Percentiles rank a stretch among this genome's conserved stretches.
Evolutionary conservation across 2,797 vertebrate species (phyloP).

Genomic region (Hippocampus kuda): DNA sequence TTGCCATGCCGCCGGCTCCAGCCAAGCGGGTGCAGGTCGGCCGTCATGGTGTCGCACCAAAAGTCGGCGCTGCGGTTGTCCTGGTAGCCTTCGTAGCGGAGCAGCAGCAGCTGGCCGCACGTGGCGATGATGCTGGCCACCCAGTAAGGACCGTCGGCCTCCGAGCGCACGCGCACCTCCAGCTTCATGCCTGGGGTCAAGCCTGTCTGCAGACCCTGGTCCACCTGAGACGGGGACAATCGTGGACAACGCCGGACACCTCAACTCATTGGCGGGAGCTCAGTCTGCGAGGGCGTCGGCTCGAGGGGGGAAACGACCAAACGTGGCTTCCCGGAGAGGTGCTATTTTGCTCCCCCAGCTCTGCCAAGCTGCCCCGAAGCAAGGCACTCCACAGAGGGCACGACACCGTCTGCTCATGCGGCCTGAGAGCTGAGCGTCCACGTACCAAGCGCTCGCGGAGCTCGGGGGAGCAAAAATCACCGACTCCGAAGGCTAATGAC

Average conservation of each 20-base stretch:
- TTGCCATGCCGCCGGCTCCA: conserved; percentile 89
- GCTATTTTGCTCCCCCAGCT: neutral
- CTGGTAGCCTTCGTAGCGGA: conserved; percentile 89
- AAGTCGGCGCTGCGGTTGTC: conserved; percentile 93
- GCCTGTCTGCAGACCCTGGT: conserved; percentile 89
- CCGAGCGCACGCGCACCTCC: conserved; percentile 81
- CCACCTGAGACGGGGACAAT: conserved; percentile 70
- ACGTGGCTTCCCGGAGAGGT: neutral
- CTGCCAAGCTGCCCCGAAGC: neutral
- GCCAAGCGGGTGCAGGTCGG: conserved; percentile 86
- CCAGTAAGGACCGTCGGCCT: conserved; percentile 80
- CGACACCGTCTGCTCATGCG: neutral
- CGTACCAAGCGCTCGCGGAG: too few species aligned
- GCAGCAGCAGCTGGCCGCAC: conserved; percentile 88
- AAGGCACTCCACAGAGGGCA: neutral
- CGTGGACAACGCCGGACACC: neutral
- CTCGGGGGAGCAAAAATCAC: neutral
- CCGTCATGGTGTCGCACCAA: conserved; percentile 93
- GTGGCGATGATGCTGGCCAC: conserved; percentile 90
- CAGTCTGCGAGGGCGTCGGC: neutral
- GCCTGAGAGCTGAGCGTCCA: neutral
- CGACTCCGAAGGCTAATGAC: neutral
- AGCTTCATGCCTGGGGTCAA: conserved; percentile 94
- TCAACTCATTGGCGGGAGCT: neutral
- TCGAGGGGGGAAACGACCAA: neutral